Percentiles rank a stretch among this genome's conserved stretches.
These are phyloP conservation scores for Oxyruncus cristatus DNA, from an alignment of 2,113 vertebrate genomes.

Conservation along the genomic window DNA sequence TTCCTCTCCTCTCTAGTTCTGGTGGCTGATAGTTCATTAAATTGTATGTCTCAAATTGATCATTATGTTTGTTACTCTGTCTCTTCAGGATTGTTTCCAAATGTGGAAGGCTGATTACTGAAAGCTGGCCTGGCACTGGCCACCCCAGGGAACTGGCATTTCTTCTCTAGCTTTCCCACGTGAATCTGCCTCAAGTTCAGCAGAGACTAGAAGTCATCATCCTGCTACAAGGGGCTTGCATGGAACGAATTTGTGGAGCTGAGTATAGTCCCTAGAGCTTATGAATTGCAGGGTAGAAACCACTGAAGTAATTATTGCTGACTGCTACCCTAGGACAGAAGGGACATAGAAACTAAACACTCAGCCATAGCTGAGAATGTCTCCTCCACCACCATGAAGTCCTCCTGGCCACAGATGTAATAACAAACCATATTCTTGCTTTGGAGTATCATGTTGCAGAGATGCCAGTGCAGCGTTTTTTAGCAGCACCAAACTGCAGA, in stretches of 20 bases:
- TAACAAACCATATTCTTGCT: not conserved
- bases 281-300: conserved; percentile 49
- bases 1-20: not conserved
- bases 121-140: not conserved
- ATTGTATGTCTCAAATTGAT: not conserved
- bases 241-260: conserved; percentile 27
- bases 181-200: conserved; percentile 6
- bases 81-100: not conserved
- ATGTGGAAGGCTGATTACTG: not conserved
- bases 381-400: not conserved
- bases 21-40: not conserved
- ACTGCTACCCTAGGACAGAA: conserved; percentile 41
- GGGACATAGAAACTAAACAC: conserved; percentile 44
- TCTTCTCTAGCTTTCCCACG: conserved; percentile 12
- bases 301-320: conserved; percentile 46
- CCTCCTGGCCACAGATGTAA: conserved; percentile 29
- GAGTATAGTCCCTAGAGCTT: not conserved
- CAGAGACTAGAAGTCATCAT: not conserved
- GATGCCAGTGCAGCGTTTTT: conserved; percentile 42
- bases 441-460: conserved; percentile 27
- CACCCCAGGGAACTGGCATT: not conserved
- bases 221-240: not conserved
- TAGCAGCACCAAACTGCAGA: conserved; percentile 9
- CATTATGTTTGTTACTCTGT: not conserved
- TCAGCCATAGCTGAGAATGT: not conserved